Evolutionary conservation across 2,113 vertebrate genomes (phyloP), one percentile per base, ranked within the genome.

Genomic region (Syngnathus typhle): DNA sequence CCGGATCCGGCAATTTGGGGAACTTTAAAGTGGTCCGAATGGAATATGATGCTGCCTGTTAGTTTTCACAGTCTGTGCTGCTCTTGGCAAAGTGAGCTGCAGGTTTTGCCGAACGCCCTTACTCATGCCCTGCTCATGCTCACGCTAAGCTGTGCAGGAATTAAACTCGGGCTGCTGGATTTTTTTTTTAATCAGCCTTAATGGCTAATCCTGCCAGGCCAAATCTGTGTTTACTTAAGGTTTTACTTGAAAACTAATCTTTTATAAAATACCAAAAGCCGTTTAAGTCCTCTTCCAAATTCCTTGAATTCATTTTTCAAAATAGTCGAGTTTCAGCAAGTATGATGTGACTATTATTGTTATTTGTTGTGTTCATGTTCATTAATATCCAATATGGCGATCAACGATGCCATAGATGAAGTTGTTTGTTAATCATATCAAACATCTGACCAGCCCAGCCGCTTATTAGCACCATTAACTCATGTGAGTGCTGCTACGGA

Each of bases 21-120:
- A 21, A 64, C 69, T 79, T 82, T 75, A 75, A 82, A 79, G 85
- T 78, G 82, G 75, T 60, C 61, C 62, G 75, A 73, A 27, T 72
- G 74, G 32, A 8, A 68, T 32, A 74, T 77, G 81, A 75, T 80
- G 84, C 76, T 85, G 81, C 71, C 81, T 60, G 11, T 55, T 77
- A 66, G 36, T 58, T 55, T 70, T 76, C 76, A 75, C 73, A 68
- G 67, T 23, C 64, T 23, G 18, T 21, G 38, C 68, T 77, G 73
- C 76, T 82, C 47, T 73, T 70, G 23, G 61, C 68, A 23, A 37
- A 51, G 7, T 51, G 63, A 71, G 11, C 66, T 73, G 63, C 67
- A 67, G 51, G 44, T 76, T 70, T 54, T 23, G 61, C 71, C 64
- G 65, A 10, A 59, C n/a, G 77, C 76, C n/a, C 0, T 13, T 32